These are phyloP conservation scores for Microdon myrmicae DNA, from an alignment of 2,888 invertebrate species.

Conservation along the genomic window DNA sequence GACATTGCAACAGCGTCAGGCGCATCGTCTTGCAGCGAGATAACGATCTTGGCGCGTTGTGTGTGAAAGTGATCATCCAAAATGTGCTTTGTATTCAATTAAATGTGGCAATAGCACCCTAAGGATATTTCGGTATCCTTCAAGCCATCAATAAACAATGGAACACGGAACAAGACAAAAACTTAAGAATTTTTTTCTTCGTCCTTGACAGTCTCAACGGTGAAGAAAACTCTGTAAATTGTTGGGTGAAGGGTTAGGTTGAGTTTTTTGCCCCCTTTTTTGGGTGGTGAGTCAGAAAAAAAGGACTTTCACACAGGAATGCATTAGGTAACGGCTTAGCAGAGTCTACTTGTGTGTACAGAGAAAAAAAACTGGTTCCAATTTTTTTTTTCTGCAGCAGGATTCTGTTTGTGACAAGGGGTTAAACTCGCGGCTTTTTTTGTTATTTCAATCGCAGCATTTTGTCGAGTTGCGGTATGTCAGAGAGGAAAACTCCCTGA, in stretches of 20 bases:
- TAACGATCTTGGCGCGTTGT: conserved; percentile 25
- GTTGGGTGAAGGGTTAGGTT: conserved; percentile 37
- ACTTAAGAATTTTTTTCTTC: conserved; percentile 27
- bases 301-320: conserved; percentile 32
- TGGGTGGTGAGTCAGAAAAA: background rate
- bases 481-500: conserved; percentile 26
- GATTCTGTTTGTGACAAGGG: background rate
- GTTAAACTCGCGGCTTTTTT: too few relatives aligned
- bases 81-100: conserved; percentile 8
- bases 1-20: conserved; percentile 30
- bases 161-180: conserved; percentile 16
- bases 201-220: conserved; percentile 33
- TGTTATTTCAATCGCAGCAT: conserved; percentile 30
- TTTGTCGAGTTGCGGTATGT: conserved; percentile 48
- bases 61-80: conserved; percentile 48
- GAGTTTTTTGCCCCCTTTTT: conserved; percentile 16
- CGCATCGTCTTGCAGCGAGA: conserved; percentile 16
- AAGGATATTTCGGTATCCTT: conserved; percentile 33
- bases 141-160: conserved; percentile 31
- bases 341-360: conserved; percentile 25
- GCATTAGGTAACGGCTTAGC: conserved; percentile 41
- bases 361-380: conserved; percentile 18
- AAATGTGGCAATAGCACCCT: conserved; percentile 16
- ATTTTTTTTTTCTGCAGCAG: conserved; percentile 2
- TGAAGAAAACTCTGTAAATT: conserved; percentile 21